phyloP scores from a whole-genome alignment of 2,797 vertebrate genomes.

The Saxicola maurus region DNA sequence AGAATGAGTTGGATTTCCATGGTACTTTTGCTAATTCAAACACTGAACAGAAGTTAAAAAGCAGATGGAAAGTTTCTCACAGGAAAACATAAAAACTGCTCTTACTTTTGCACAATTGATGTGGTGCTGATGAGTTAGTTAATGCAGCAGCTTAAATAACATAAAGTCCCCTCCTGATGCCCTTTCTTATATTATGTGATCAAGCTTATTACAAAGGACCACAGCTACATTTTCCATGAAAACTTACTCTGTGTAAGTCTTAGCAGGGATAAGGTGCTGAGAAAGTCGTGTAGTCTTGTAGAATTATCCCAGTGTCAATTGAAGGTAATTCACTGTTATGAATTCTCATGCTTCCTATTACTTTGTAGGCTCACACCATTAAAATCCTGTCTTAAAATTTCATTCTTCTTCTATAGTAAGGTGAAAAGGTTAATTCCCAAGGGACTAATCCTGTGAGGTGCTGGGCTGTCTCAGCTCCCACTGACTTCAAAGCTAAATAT shows the following conservation, averaged over 20 bases:
- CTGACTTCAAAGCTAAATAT: slow-evolving; percentile 65
- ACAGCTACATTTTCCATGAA: not conserved
- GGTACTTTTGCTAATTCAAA: not conserved
- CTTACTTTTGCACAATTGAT: not conserved
- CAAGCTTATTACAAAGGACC: not conserved
- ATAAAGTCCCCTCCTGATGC: not conserved
- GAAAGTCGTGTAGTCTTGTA: not conserved
- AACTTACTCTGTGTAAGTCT: not conserved
- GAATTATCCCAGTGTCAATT: not conserved
- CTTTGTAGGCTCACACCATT: not conserved
- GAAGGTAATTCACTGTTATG: not conserved
- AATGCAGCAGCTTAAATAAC: not conserved
- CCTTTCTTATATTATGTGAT: not conserved
- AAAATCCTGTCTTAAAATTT: slow-evolving; percentile 37
- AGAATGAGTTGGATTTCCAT: not conserved
- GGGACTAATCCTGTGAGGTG: slow-evolving; percentile 50
- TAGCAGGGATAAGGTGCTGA: not conserved
- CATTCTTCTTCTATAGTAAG: slow-evolving; percentile 26
- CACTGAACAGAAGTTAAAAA: not conserved
- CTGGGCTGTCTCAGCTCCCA: slow-evolving; percentile 31
- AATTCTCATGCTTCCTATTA: not conserved
- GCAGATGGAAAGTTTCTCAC: slow-evolving; percentile 1
- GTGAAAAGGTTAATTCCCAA: slow-evolving; percentile 66
- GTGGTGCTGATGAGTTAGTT: not conserved
- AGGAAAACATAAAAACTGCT: not conserved